Conservation (phyloP, 2,113 vertebrate species). For the Pavo muticus region DNA sequence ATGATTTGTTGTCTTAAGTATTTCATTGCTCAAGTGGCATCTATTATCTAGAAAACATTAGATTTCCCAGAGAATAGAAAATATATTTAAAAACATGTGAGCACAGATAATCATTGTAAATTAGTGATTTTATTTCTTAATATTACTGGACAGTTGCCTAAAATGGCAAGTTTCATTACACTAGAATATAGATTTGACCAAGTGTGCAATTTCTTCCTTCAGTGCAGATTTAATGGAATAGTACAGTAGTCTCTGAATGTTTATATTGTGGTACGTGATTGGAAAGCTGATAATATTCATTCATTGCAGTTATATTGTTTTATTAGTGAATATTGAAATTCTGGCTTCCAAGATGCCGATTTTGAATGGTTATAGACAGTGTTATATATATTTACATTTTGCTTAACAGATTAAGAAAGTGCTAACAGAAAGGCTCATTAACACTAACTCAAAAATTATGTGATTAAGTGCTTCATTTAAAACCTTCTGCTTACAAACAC, state of each 20-base stretch:
- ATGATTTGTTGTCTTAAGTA: neutral
- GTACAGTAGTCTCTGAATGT: neutral
- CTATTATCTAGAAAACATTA: neutral
- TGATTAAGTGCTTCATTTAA: neutral
- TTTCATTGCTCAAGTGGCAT: neutral
- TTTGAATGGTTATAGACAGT: neutral
- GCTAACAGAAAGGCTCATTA: neutral
- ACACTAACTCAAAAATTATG: neutral
- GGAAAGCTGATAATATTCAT: neutral
- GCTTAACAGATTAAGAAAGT: neutral
- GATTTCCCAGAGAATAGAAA: neutral
- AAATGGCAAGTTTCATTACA: constrained; percentile 7
- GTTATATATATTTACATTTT: neutral
- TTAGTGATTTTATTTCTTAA: constrained; percentile 8
- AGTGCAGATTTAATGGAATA: neutral
- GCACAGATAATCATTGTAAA: neutral
- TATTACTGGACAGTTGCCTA: neutral
- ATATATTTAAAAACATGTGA: neutral
- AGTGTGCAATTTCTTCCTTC: neutral
- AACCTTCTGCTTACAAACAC: neutral
- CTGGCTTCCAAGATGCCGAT: neutral
- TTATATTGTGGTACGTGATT: neutral
- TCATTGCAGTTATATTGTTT: neutral
- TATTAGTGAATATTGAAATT: neutral
- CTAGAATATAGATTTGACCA: neutral